Evolutionary conservation across 2,113 vertebrate genomes (phyloP), one percentile per base, ranked within the genome.

Genomic region (Bombycilla garrulus): DNA sequence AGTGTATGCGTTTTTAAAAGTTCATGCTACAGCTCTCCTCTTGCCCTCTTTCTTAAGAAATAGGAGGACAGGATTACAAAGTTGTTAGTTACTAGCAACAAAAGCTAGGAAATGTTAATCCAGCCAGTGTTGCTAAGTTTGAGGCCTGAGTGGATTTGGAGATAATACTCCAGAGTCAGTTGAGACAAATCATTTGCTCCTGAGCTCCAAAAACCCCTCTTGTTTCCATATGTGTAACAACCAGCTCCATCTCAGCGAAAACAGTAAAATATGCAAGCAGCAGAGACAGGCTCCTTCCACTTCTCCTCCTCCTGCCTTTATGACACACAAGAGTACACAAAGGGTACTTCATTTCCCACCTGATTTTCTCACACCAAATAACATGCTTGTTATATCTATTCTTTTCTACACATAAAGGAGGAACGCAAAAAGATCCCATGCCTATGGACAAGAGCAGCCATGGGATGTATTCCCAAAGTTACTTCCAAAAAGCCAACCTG

Each of bases 271-370:
- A 70, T 1, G 38, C 74, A 73, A 28, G 74, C 57, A 91, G 61
- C 25, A 85, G 28, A 78, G 35, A 57, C 18, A 57, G 19, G n/a
- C 19, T 78, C 38, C 66, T 78, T 94, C 60, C 12, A 28, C 18
- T 77, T 64, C 71, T 91, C 44, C 50, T 73, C 29, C 56, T 78
- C 47, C 56, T 67, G 42, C 76, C 64, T 60, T 81, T 60, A 81
- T 1, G 21, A 88, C 25, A 86, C 0, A 0, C 1, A 2, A 45
- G 33, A 54, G 33, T 5, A 77, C 38, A 47, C 2, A 4, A 86
- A 80, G 42, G 38, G 29, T 13, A 71, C 23, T 66, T 77, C 11
- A 31, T 31, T 66, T 65, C 44, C 74, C 3, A 2, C 26, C 40
- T 47, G 70, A 47, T 72, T 48, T 96, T 56, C 61, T 65, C 21